phyloP scores from a whole-genome alignment of 2,888 invertebrate genomes.

The Eupelmus urozonus region DNA sequence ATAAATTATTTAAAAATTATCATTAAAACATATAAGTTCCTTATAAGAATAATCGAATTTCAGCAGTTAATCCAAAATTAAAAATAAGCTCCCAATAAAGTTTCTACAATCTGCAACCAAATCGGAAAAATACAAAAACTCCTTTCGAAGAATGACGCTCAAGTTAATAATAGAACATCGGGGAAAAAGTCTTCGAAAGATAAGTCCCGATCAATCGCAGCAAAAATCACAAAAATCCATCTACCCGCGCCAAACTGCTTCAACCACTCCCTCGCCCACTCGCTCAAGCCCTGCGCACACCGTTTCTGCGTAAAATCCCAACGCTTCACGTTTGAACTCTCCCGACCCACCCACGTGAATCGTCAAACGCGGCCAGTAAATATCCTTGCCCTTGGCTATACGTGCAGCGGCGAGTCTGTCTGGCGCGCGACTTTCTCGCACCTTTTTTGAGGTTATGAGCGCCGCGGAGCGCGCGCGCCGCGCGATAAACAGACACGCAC shows the following conservation, averaged over 20 bases:
- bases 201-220: neutral
- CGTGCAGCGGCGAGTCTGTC: neutral
- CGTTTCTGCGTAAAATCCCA: no score
- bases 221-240: no score
- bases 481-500: neutral
- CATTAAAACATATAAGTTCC: no score
- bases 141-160: neutral
- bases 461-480: neutral
- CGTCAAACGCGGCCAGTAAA: neutral
- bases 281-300: no score
- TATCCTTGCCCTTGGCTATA: slow-evolving; percentile 38
- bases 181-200: neutral
- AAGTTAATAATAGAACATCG: neutral
- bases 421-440: slow-evolving; percentile 12
- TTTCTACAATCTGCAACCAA: no score
- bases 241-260: no score
- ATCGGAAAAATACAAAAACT: neutral
- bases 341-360: neutral
- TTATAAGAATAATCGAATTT: no score
- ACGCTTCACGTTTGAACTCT: neutral
- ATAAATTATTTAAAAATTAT: neutral
- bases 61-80: no score
- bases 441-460: slow-evolving; percentile 45
- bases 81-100: no score
- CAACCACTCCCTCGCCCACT: no score